Percentiles rank a stretch among this genome's conserved stretches.
Conservation (phyloP, 2,888 invertebrate genomes). For the Drosophila leonis region DNA sequence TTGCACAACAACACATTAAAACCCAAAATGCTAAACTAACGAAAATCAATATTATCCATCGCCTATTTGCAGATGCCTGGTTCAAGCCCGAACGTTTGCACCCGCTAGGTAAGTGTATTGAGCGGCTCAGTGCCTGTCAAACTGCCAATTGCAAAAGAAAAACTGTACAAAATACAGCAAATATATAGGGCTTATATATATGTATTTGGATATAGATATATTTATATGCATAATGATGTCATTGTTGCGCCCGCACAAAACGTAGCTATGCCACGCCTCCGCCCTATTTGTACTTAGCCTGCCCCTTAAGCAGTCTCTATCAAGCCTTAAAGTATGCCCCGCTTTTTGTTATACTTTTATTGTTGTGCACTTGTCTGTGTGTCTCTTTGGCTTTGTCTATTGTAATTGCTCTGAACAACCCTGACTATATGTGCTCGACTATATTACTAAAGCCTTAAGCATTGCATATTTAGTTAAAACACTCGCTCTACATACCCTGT, state of each 20-base stretch:
- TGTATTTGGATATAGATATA: neutral
- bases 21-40: conserved; percentile 74
- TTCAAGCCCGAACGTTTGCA: conserved; percentile 96
- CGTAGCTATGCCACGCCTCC: neutral
- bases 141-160: conserved; percentile 31
- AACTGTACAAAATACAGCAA: conserved; percentile 10
- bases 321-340: conserved; percentile 63
- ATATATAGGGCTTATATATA: neutral
- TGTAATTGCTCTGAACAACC: conserved; percentile 40
- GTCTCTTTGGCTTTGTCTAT: conserved; percentile 10
- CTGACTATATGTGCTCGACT: conserved; percentile 43
- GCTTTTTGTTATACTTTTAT: conserved; percentile 37
- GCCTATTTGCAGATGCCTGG: conserved; percentile 93
- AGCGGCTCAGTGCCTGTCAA: conserved; percentile 42
- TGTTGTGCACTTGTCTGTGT: conserved; percentile 45
- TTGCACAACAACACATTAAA: conserved; percentile 54
- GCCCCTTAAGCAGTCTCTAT: conserved; percentile 16
- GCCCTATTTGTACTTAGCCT: neutral
- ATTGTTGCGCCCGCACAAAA: conserved; percentile 37
- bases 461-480: neutral
- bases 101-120: conserved; percentile 91
- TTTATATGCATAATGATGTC: conserved; percentile 61
- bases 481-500: neutral
- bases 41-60: conserved; percentile 82
- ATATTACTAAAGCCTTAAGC: conserved; percentile 13